phyloP scores from a whole-genome alignment of 1,140 invertebrate genomes.

The Ruditapes philippinarum region DNA sequence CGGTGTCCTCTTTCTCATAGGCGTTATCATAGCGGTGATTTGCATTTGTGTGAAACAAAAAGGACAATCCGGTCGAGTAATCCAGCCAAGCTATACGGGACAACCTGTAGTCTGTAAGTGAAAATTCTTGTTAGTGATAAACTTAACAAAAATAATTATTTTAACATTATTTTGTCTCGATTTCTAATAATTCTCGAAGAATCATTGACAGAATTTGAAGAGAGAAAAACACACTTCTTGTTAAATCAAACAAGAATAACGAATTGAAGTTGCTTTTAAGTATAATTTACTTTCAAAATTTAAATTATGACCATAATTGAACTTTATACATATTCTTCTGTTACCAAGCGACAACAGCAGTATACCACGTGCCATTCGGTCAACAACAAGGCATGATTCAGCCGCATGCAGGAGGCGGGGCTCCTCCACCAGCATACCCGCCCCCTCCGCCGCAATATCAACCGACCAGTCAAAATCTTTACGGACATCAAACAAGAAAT shows the following conservation, averaged over 20 bases:
- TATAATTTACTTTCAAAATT: not conserved
- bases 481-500: not conserved
- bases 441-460: not conserved
- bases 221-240: not conserved
- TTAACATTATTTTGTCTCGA: not conserved
- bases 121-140: not conserved
- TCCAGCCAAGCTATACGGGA: not conserved
- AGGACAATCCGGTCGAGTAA: not conserved
- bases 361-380: no score
- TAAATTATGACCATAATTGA: no score
- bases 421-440: not conserved
- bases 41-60: slow-evolving; percentile 3
- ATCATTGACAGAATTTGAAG: not conserved
- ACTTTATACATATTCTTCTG: not conserved
- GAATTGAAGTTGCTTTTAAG: not conserved
- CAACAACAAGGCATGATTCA: not conserved
- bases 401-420: not conserved
- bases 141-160: not conserved
- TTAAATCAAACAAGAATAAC: not conserved
- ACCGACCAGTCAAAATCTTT: not conserved
- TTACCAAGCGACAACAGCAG: not conserved
- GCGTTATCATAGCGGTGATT: not conserved
- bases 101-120: not conserved
- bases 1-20: not conserved
- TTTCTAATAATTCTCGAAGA: not conserved